These are phyloP conservation scores for Hippoglossus stenolepis DNA, from an alignment of 2,113 vertebrate genomes.

Conservation along the genomic window DNA sequence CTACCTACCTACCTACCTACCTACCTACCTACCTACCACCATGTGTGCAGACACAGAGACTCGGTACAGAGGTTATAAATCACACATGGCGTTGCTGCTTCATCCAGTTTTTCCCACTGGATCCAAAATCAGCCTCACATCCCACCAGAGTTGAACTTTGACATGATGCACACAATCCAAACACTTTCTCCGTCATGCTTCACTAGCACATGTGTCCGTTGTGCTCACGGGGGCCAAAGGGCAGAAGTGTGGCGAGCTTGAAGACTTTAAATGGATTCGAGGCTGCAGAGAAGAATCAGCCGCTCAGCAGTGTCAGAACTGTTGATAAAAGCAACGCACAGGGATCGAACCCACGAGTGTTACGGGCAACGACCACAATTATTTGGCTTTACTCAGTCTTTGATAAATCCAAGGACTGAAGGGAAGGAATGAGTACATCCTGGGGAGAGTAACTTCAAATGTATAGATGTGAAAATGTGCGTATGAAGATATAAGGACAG, in stretches of 20 bases:
- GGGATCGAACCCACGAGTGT: background rate
- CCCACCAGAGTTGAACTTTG: conserved; percentile 4
- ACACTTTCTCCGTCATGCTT: background rate
- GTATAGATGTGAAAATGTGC: too few relatives aligned
- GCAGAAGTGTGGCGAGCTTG: conserved; percentile 2
- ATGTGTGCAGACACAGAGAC: background rate
- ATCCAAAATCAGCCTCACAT: conserved; percentile 12
- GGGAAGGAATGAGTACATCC: background rate
- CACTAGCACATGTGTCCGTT: background rate
- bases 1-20: too few relatives aligned
- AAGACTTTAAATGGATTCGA: conserved; percentile 20
- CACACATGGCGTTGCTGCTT: background rate
- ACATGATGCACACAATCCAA: background rate
- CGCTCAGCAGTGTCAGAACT: background rate
- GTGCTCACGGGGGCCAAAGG: conserved; percentile 25
- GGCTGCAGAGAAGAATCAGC: conserved; percentile 1
- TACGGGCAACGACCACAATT: background rate
- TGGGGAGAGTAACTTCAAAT: background rate
- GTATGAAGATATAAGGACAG: too few relatives aligned
- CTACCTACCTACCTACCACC: too few relatives aligned
- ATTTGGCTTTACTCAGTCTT: background rate
- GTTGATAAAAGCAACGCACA: conserved; percentile 11
- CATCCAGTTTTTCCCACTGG: background rate
- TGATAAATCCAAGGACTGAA: background rate
- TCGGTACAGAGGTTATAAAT: too few relatives aligned